Evolutionary conservation across 2,797 vertebrate genomes (phyloP).

Genomic region (Sebastes steindachneri): DNA sequence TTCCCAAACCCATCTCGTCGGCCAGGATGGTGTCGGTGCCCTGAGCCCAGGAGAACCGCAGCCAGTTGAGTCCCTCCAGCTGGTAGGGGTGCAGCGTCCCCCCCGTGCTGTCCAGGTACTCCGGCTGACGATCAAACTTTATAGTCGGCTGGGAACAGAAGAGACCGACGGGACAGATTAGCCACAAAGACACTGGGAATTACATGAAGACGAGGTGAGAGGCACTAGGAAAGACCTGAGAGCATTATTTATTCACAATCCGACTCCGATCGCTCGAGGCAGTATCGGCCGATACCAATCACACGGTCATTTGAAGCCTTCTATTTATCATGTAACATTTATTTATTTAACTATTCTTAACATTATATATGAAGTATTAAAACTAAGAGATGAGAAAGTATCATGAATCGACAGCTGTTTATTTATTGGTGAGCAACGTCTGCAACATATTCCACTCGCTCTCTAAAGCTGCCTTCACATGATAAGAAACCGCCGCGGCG

Average conservation of each 20-base stretch:
- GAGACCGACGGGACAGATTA: background rate
- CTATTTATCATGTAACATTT: background rate
- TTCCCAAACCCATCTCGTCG: constrained; percentile 98
- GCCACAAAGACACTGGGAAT: no score
- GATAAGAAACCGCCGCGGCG: no score
- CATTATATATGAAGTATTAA: background rate
- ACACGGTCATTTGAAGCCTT: no score
- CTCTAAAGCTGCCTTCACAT: background rate
- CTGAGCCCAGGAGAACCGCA: constrained; percentile 99
- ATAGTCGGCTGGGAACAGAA: constrained; percentile 88
- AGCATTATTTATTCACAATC: no score
- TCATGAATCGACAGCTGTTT: background rate
- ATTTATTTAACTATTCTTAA: background rate
- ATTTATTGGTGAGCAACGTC: background rate
- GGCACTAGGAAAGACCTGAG: no score
- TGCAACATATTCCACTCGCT: background rate
- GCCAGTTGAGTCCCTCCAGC: constrained; percentile 97
- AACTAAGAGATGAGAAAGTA: background rate
- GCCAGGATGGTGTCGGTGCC: constrained; percentile 98
- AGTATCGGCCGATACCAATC: no score
- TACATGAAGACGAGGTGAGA: no score
- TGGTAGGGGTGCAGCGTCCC: constrained; percentile 97
- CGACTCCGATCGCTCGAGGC: no score
- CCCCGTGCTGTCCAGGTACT: constrained; percentile 93
- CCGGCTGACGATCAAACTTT: constrained; percentile 95